A percentile compares a stretch with the other conserved stretches of the same genome.
Conservation (phyloP, 2,888 invertebrate species). For the Tortrix viridana region DNA sequence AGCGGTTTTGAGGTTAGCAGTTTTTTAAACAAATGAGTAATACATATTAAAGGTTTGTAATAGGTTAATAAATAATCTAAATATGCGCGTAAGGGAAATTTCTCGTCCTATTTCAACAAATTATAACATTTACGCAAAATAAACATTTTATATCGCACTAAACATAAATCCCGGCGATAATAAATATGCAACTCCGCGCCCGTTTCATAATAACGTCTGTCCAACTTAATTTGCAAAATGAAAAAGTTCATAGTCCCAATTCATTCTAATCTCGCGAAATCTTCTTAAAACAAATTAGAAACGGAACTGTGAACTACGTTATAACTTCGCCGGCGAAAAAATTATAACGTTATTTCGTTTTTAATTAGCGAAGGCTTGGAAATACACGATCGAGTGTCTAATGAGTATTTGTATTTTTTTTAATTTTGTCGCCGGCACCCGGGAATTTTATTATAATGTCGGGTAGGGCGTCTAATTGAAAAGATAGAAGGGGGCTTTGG, state of each 20-base stretch:
- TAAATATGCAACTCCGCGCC: slow-evolving; percentile 19
- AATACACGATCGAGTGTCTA: slow-evolving; percentile 60
- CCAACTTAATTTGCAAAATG: slow-evolving; percentile 47
- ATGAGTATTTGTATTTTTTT: slow-evolving; percentile 52
- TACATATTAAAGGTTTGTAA: too few relatives aligned
- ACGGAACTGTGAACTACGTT: slow-evolving; percentile 56
- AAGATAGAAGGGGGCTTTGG: slow-evolving; percentile 29
- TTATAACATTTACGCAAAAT: neutral
- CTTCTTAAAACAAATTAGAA: slow-evolving; percentile 60
- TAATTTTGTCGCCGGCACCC: slow-evolving; percentile 19
- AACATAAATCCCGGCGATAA: slow-evolving; percentile 13
- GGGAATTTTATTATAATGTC: slow-evolving; percentile 38
- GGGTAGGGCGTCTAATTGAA: slow-evolving; percentile 32
- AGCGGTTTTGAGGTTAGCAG: too few relatives aligned
- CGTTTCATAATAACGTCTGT: slow-evolving; percentile 31
- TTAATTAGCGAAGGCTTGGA: slow-evolving; percentile 59
- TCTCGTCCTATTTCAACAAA: too few relatives aligned
- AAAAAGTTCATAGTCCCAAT: slow-evolving; percentile 51
- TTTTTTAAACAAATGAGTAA: too few relatives aligned
- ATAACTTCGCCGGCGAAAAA: slow-evolving; percentile 54
- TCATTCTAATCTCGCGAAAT: slow-evolving; percentile 57
- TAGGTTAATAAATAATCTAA: too few relatives aligned
- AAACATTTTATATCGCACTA: slow-evolving; percentile 6
- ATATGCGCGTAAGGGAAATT: too few relatives aligned
- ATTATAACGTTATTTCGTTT: slow-evolving; percentile 46